These are phyloP conservation scores for Metellina segmentata DNA, from an alignment of 2,888 invertebrate genomes.

Conservation along the genomic window DNA sequence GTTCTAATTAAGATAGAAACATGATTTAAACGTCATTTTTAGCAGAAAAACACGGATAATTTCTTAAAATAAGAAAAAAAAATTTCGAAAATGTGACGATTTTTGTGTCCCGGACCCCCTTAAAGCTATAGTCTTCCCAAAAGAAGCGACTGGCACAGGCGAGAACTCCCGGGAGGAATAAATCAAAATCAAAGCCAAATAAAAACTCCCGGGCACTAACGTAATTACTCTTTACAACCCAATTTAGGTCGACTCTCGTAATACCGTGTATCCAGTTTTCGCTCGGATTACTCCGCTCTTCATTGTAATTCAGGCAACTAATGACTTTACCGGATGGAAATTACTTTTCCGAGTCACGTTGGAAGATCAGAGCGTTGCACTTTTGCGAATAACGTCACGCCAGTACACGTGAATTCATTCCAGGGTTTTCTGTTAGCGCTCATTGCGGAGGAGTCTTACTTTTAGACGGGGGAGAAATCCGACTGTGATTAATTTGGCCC, in stretches of 20 bases:
- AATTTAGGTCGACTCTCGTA: conserved; percentile 33
- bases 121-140: not conserved
- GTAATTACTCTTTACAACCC: conserved; percentile 70
- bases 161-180: conserved; percentile 17
- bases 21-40: too few relatives aligned
- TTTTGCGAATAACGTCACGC: conserved; percentile 36
- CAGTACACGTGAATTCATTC: conserved; percentile 38
- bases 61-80: too few relatives aligned
- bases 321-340: conserved; percentile 61
- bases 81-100: too few relatives aligned
- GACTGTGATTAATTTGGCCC: conserved; percentile 78
- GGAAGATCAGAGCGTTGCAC: conserved; percentile 52
- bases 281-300: conserved; percentile 9
- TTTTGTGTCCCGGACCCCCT: too few relatives aligned
- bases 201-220: conserved; percentile 50
- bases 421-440: conserved; percentile 5
- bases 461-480: not conserved
- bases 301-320: conserved; percentile 61
- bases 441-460: not conserved
- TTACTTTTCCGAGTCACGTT: conserved; percentile 59
- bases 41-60: too few relatives aligned
- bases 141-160: not conserved
- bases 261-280: conserved; percentile 50
- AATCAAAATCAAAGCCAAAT: conserved; percentile 60
- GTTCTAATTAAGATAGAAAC: too few relatives aligned